Conservation (phyloP, 2,113 vertebrate genomes). For the Cynoglossus semilaevis region DNA sequence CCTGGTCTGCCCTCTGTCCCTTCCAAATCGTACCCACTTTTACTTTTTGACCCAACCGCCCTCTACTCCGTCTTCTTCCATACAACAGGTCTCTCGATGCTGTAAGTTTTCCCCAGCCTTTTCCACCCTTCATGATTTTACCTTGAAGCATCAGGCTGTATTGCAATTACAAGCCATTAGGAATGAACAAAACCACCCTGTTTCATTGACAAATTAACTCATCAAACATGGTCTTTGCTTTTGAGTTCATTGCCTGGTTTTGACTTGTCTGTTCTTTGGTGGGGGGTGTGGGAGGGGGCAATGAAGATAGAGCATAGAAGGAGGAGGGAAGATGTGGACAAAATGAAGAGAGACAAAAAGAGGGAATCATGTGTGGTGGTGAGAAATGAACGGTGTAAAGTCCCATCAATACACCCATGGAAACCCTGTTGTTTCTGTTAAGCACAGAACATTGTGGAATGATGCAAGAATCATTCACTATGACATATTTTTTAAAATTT, state of each 20-base stretch:
- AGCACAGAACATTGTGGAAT: conserved; percentile 27
- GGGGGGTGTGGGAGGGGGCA: conserved; percentile 63
- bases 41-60: conserved; percentile 50
- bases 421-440: conserved; percentile 46
- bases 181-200: conserved; percentile 71
- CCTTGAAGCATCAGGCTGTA: conserved; percentile 71
- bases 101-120: conserved; percentile 33
- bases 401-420: conserved; percentile 35
- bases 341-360: background rate
- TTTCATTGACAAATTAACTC: conserved; percentile 61
- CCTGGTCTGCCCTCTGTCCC: conserved; percentile 71
- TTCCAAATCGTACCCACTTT: conserved; percentile 20
- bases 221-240: conserved; percentile 64
- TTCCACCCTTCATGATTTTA: conserved; percentile 59
- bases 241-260: conserved; percentile 69
- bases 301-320: conserved; percentile 58
- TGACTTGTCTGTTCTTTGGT: conserved; percentile 56
- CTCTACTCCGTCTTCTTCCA: conserved; percentile 4
- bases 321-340: conserved; percentile 38
- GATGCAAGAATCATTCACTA: conserved; percentile 48
- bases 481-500: conserved; percentile 27
- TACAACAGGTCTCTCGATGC: conserved; percentile 50
- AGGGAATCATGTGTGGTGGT: conserved; percentile 36
- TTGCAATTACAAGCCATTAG: conserved; percentile 69
- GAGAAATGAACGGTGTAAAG: conserved; percentile 66